Evolutionary conservation across 2,888 invertebrate genomes (phyloP), one percentile per base, ranked within the genome.

Genomic region (Chrysotoxum bicinctum): DNA sequence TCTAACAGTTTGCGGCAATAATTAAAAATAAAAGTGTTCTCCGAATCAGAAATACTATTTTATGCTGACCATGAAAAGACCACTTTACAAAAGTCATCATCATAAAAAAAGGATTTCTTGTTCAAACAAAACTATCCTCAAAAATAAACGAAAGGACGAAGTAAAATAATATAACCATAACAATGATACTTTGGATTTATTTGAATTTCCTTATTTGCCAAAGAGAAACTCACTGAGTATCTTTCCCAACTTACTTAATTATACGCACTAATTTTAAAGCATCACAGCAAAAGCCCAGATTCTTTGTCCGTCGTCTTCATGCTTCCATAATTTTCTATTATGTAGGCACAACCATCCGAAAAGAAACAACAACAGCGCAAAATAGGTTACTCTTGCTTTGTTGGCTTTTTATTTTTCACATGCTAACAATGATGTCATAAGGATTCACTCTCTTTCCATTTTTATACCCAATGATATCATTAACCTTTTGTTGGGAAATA

Each of bases 381-480:
- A n/a, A 30, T 64, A 16, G 26, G 64, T 64, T 77, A 19, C 50
- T 40, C 52, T 72, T 62, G 54, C 23, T 52, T 45, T 48, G 19
- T 52, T 45, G 60, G 10, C 40, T 19, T 66, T 72, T 62, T 50
- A 19, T 54, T 66, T 75, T 58, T 54, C 45, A n/a, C n/a, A 19
- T 52, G 52, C 43, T 50, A 32, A 45, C 69, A 56, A 79, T 79
- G 83, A 83, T 74, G 79, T 83, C 83, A 79, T 79, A 83, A 83
- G 83, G 83, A 83, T 58, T 74, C 79, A 12, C 56, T 14, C 56
- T 56, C 35, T 10, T 68, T 69, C 52, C 62, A 81, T 73, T 70
- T 74, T 78, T 74, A 64, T 79, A 56, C 45, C 19, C 56, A 64
- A 78, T 83, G 83, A 78, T 83, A 83, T 83, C 83, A 74, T 83